Base-by-base conservation (phyloP, 1,140 invertebrate genomes). In the Cydia amplana region DNA sequence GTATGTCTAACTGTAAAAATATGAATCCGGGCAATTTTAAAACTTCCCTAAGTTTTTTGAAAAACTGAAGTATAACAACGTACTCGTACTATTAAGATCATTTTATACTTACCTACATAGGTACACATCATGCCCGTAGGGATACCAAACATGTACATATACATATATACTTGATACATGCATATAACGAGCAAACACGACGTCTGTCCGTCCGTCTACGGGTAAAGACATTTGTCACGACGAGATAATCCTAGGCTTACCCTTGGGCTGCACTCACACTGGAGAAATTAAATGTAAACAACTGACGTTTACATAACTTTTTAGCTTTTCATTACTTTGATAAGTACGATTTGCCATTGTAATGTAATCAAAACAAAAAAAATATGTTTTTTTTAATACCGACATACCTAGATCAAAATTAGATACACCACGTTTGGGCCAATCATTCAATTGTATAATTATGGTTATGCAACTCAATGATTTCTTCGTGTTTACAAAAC, bases 211-310 rank as follows among this genome's bases (percentile, higher is more conserved):
- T 67, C 64, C 28, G 28, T 67, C 64, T 32, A 32, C 28, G 25
- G 25, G 28, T 36, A 67, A 25, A 25, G 25, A 36, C 64, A 67
- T 67, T 67, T 67, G 64, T 67, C 64, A 36, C 10, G 64, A 67
- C 25, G 25, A 67, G 64, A 67, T 67, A 67, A 67, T 67, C 64
- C 64, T n/a, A 0, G 64, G 16, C 51, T 9, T 55, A 55, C 64
- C 64, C 64, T 67, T 67, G 36, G 28, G 64, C 64, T 14, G 3
- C 25, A 7, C 14, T 28, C 16, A 32, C 28, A 67, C 28, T 67
- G 64, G 23, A n/a, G 64, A n/a, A 67, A 67, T 67, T 67, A 67
- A 36, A 67, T 36, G 28, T 67, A 67, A 67, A 67, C 64, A 67
- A 65, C 20, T 49, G 46, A 16, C 4, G 4, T 18, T 1, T 51